phyloP scores from a whole-genome alignment of 2,797 vertebrate genomes.

The Melanogrammus aeglefinus region DNA sequence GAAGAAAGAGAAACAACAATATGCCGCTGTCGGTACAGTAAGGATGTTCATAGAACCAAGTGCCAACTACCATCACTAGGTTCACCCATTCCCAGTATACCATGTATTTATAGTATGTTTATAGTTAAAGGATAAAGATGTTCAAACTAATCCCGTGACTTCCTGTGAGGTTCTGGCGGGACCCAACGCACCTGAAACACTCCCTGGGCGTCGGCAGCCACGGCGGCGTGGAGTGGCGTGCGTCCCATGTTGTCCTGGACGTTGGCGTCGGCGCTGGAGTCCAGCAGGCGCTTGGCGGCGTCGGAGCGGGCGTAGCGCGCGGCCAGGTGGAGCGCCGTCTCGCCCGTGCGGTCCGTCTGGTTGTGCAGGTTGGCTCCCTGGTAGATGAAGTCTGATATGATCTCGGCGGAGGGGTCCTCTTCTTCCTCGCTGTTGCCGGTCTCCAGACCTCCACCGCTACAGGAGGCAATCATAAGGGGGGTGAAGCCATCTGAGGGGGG shows the following conservation, averaged over 20 bases:
- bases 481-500: slow-evolving; percentile 88
- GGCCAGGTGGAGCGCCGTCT: slow-evolving; percentile 93
- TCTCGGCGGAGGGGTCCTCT: slow-evolving; percentile 89
- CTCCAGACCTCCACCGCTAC: slow-evolving; percentile 95
- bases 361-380: slow-evolving; percentile 96
- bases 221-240: slow-evolving; percentile 90
- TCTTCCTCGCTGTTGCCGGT: slow-evolving; percentile 94
- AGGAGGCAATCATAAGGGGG: slow-evolving; percentile 97
- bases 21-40: no score
- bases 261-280: slow-evolving; percentile 94
- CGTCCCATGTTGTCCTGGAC: slow-evolving; percentile 98
- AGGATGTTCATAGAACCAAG: no score
- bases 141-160: neutral
- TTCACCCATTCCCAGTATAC: neutral
- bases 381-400: slow-evolving; percentile 97
- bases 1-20: no score
- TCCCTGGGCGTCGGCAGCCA: slow-evolving; percentile 94
- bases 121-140: neutral
- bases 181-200: slow-evolving; percentile 90
- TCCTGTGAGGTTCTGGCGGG: neutral
- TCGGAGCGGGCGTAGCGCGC: slow-evolving; percentile 95
- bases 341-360: slow-evolving; percentile 95
- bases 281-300: slow-evolving; percentile 93
- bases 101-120: no score
- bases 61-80: neutral